These are phyloP conservation scores for Molossus alvarezi DNA, from an alignment of 2,797 vertebrate genomes.

Conservation along the genomic window DNA sequence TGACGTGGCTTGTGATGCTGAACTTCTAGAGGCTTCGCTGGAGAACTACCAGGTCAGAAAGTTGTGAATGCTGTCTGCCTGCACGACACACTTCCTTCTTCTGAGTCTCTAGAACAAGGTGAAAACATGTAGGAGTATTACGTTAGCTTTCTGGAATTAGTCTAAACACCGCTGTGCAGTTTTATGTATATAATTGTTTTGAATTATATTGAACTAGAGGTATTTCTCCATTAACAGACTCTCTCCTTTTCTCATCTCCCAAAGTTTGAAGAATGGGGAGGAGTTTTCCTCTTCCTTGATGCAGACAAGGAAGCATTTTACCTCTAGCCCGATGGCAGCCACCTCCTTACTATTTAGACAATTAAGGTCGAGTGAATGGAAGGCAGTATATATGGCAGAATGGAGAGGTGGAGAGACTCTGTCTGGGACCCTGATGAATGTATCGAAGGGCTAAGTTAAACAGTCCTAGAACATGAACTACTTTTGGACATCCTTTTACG, in stretches of 20 bases:
- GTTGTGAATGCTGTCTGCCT: constrained; percentile 39
- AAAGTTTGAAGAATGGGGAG: background rate
- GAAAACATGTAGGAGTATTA: background rate
- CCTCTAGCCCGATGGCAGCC: background rate
- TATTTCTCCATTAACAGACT: background rate
- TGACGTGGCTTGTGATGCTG: background rate
- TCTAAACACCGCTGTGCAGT: background rate
- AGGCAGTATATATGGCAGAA: background rate
- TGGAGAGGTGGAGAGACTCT: background rate
- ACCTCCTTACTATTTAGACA: background rate
- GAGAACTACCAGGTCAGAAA: constrained; percentile 30
- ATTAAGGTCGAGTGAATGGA: background rate
- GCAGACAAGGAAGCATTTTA: background rate
- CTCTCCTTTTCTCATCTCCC: background rate
- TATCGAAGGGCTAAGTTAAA: background rate
- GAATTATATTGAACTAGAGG: background rate
- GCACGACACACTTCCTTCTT: background rate
- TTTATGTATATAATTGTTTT: background rate
- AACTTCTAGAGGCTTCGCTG: background rate
- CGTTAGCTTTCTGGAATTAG: constrained; percentile 29
- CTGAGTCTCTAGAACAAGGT: background rate
- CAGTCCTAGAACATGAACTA: background rate
- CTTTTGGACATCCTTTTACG: background rate
- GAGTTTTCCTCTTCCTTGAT: background rate
- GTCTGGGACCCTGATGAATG: background rate